Conservation (phyloP, 2,113 vertebrate genomes). For the Pimephales promelas region DNA sequence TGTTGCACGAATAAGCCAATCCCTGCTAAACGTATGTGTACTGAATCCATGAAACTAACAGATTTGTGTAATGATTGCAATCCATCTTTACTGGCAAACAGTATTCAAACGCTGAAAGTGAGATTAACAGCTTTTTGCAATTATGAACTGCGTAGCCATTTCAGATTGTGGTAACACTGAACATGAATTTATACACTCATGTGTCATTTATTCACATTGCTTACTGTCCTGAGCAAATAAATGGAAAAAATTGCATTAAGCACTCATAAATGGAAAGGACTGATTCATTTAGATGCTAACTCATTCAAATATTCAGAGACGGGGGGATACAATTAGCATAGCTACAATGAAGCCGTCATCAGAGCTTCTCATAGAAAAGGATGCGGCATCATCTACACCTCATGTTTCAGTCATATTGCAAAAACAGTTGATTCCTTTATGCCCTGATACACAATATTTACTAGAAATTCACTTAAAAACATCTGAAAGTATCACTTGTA, state of each 20-base stretch:
- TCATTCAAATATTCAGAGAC: not conserved
- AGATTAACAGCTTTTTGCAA: not conserved
- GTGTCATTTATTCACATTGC: not conserved
- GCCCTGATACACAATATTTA: not conserved
- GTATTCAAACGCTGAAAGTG: not conserved
- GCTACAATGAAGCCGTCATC: not conserved
- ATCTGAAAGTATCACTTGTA: not conserved
- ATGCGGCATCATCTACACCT: not conserved
- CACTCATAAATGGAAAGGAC: not conserved
- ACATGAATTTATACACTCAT: not conserved
- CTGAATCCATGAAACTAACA: not conserved
- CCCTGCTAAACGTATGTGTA: not conserved
- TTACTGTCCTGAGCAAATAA: not conserved
- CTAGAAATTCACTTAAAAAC: not conserved
- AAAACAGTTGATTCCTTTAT: not conserved
- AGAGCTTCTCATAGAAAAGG: not conserved
- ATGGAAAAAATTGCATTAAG: not conserved
- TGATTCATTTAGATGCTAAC: not conserved
- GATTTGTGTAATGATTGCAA: not conserved
- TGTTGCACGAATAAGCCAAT: not conserved
- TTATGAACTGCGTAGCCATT: not conserved
- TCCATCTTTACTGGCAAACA: not conserved
- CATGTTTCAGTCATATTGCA: not conserved
- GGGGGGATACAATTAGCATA: not conserved
- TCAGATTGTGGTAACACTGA: not conserved